A percentile compares a stretch with the other conserved stretches of the same genome.
phyloP scores from a whole-genome alignment of 2,797 vertebrate genomes.

The Scolopax rusticola region DNA sequence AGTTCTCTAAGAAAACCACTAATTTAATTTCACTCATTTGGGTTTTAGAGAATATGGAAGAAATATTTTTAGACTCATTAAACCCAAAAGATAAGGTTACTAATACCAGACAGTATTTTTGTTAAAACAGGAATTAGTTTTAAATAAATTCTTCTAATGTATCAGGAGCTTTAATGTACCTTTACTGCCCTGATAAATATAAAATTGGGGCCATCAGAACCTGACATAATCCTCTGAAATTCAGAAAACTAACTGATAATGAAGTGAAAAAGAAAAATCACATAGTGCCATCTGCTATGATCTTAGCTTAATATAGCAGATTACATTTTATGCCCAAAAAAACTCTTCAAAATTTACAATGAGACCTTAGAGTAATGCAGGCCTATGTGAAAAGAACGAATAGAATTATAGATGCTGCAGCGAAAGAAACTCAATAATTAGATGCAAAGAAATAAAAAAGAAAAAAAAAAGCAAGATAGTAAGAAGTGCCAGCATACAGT shows the following conservation, averaged over 20 bases:
- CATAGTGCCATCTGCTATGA: neutral
- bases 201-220: slow-evolving; percentile 24
- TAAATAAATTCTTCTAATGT: neutral
- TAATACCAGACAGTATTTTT: neutral
- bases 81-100: neutral
- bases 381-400: neutral
- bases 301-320: slow-evolving; percentile 34
- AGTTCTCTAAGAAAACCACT: neutral
- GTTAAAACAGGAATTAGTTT: neutral
- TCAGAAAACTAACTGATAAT: slow-evolving; percentile 36
- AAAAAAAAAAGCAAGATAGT: neutral
- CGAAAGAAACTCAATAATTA: neutral
- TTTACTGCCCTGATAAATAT: slow-evolving; percentile 5
- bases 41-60: neutral
- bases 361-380: neutral
- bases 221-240: slow-evolving; percentile 10
- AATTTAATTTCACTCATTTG: neutral
- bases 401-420: neutral
- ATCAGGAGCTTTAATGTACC: neutral
- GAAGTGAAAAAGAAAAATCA: slow-evolving; percentile 1
- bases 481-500: accelerated
- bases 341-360: slow-evolving; percentile 34
- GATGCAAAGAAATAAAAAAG: neutral
- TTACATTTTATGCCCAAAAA: neutral
- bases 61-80: neutral